Percentiles rank a stretch among this genome's conserved stretches.
These are phyloP conservation scores for Hypotaenidia okinawae DNA, from an alignment of 2,797 vertebrate genomes.

Conservation along the genomic window DNA sequence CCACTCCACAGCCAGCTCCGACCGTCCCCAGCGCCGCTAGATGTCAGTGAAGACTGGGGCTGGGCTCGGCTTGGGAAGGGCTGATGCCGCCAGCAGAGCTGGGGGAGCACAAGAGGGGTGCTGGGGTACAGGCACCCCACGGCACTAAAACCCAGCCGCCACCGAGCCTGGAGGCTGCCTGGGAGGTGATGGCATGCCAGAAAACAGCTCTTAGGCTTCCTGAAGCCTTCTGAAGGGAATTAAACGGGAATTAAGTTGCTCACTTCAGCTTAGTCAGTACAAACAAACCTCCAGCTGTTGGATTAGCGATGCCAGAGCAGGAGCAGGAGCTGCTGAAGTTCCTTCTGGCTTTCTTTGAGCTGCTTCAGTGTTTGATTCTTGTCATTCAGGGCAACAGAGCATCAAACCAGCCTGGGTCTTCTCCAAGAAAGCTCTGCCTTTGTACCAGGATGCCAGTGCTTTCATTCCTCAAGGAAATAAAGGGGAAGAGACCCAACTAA, in stretches of 20 bases:
- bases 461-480: not conserved
- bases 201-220: not conserved
- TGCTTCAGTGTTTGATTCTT: not conserved
- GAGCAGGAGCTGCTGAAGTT: not conserved
- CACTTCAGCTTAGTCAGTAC: conserved; percentile 47
- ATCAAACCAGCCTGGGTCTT: not conserved
- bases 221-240: conserved; percentile 26
- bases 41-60: conserved; percentile 72
- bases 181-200: not conserved
- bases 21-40: conserved; percentile 59
- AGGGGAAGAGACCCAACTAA: not conserved
- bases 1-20: not conserved
- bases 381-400: not conserved
- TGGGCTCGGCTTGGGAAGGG: not conserved
- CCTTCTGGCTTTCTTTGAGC: not conserved
- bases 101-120: not conserved
- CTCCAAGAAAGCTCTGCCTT: not conserved
- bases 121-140: not conserved
- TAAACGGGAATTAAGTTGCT: conserved; percentile 43
- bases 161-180: not conserved
- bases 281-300: conserved; percentile 55
- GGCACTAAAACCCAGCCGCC: not conserved
- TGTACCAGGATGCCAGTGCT: not conserved
- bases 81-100: not conserved
- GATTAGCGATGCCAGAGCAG: conserved; percentile 12